Percentiles rank a stretch among this genome's conserved stretches.
These are phyloP conservation scores for Microtus richardsoni DNA, from an alignment of 2,113 vertebrate genomes.

Conservation along the genomic window DNA sequence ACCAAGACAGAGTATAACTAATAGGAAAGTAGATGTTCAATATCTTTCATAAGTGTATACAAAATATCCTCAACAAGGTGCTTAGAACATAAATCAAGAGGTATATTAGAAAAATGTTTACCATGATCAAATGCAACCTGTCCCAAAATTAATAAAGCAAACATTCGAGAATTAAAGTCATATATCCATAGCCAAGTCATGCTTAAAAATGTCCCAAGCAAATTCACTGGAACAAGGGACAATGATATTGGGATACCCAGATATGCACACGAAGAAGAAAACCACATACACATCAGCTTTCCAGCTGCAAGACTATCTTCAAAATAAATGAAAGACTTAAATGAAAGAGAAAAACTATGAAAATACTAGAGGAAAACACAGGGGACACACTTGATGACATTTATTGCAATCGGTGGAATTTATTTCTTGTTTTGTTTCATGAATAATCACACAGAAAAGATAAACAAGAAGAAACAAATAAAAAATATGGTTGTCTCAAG, in stretches of 20 bases:
- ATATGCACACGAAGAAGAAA: not conserved
- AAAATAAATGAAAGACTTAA: not conserved
- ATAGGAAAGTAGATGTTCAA: not conserved
- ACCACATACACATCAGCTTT: not conserved
- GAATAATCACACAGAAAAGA: not conserved
- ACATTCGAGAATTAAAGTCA: not conserved
- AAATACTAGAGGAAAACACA: not conserved
- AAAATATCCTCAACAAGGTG: not conserved
- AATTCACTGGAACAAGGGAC: not conserved
- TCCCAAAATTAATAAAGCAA: not conserved
- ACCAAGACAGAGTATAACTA: not conserved
- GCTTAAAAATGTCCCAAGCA: not conserved
- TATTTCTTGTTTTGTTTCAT: not conserved
- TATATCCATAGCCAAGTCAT: not conserved
- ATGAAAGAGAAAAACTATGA: not conserved
- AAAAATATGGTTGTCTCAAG: not conserved
- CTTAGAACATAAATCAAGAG: not conserved
- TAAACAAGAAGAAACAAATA: not conserved
- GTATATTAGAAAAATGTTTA: not conserved
- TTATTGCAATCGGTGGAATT: not conserved
- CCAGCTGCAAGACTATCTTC: not conserved
- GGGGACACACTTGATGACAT: not conserved
- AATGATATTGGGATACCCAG: not conserved
- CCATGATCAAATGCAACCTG: not conserved
- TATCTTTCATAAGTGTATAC: not conserved